phyloP scores from a whole-genome alignment of 2,797 vertebrate species.

The Notolabrus celidotus region DNA sequence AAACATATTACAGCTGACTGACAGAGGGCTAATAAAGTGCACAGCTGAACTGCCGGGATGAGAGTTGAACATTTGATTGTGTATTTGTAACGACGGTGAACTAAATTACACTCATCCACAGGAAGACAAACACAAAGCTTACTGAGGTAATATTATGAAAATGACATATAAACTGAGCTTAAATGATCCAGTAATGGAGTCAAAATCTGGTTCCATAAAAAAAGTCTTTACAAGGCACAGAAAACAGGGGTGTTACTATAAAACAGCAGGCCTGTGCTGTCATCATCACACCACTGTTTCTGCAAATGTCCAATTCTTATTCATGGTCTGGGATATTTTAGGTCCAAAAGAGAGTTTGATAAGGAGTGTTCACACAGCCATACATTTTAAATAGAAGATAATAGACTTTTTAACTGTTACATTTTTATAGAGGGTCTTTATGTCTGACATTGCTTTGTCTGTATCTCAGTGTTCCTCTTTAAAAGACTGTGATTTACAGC shows the following conservation, averaged over 20 bases:
- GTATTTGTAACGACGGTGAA: constrained; percentile 7
- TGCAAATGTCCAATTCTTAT: constrained; percentile 24
- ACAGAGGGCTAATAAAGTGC: constrained; percentile 37
- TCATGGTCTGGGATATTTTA: constrained; percentile 28
- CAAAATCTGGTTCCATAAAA: constrained; percentile 4
- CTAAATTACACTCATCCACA: constrained; percentile 25
- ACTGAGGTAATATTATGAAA: constrained; percentile 23
- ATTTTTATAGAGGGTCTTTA: constrained; percentile 22
- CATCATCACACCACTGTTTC: constrained; percentile 2
- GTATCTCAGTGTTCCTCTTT: neutral
- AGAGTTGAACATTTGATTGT: constrained; percentile 3
- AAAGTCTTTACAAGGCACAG: neutral
- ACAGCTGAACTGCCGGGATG: constrained; percentile 1
- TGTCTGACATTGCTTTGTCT: neutral
- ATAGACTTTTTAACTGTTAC: constrained; percentile 25
- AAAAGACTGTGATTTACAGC: neutral
- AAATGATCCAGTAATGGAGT: constrained; percentile 13
- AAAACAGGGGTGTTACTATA: constrained; percentile 1
- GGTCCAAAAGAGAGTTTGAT: constrained; percentile 13
- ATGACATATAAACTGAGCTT: constrained; percentile 40
- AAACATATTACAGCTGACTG: constrained; percentile 48
- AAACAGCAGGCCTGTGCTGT: constrained; percentile 8
- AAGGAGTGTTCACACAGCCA: constrained; percentile 13
- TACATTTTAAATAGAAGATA: constrained; percentile 39
- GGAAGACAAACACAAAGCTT: constrained; percentile 41